Evolutionary conservation across 2,113 vertebrate genomes (phyloP).

Genomic region (Stercorarius parasiticus): DNA sequence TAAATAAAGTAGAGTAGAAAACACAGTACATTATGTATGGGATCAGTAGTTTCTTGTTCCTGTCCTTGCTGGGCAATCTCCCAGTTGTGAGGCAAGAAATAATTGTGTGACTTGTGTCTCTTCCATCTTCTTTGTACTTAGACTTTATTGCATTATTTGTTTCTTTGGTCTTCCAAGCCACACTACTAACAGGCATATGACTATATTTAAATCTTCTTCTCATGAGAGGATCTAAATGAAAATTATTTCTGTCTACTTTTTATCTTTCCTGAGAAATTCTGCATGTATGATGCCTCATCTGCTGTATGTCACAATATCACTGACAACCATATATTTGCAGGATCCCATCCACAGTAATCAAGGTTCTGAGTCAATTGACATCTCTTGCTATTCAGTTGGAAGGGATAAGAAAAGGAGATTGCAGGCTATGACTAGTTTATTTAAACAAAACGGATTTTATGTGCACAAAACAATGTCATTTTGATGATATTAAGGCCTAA

Average conservation of each 20-base stretch:
- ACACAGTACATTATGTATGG: background rate
- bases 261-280: background rate
- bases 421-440: background rate
- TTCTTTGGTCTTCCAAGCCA: background rate
- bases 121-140: background rate
- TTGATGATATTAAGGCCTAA: background rate
- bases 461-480: background rate
- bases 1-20: background rate
- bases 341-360: background rate
- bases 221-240: background rate
- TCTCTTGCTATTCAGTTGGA: background rate
- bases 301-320: background rate
- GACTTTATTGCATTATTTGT: background rate
- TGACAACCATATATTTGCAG: background rate
- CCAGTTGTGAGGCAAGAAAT: background rate
- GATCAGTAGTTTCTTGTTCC: background rate
- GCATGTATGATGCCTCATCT: background rate
- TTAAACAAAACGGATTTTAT: background rate
- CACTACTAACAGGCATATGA: background rate
- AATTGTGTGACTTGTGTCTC: background rate
- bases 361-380: background rate
- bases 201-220: background rate
- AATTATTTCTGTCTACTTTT: background rate
- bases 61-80: background rate
- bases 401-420: background rate